Conservation (phyloP, 2,797 vertebrate genomes). For the Coracias cyanogaster region DNA sequence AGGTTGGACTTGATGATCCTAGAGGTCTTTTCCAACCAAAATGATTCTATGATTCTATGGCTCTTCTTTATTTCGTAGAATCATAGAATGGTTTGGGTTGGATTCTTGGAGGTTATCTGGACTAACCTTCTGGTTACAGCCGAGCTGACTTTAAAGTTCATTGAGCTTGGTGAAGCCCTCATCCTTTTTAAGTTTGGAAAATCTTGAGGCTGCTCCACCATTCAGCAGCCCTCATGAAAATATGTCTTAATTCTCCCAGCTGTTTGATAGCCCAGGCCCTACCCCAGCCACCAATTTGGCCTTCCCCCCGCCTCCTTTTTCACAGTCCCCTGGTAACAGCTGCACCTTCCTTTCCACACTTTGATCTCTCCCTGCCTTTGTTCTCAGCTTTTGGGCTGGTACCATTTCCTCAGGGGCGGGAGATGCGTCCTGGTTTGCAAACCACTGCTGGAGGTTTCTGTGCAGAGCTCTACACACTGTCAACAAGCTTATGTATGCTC, state of each 20-base stretch:
- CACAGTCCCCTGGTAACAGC: neutral
- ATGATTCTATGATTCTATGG: too few relatives aligned
- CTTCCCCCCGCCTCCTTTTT: neutral
- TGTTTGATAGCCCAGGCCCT: neutral
- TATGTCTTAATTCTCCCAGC: rapidly evolving
- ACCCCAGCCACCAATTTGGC: neutral
- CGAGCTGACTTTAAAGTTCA: neutral
- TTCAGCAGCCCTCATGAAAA: neutral
- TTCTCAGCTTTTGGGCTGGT: neutral
- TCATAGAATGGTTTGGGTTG: neutral
- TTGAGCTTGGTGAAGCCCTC: neutral
- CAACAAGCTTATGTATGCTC: rapidly evolving
- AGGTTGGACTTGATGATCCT: too few relatives aligned
- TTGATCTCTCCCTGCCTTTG: neutral
- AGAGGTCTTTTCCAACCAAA: too few relatives aligned
- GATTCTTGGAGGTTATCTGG: neutral
- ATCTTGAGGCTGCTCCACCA: neutral
- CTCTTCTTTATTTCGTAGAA: neutral
- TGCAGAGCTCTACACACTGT: neutral
- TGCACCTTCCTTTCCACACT: neutral
- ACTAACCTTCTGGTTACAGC: neutral
- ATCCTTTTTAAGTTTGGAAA: neutral
- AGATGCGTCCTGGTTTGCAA: neutral
- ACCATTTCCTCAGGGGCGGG: neutral
- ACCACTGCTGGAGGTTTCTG: neutral